Base-by-base conservation (phyloP, 2,113 vertebrate genomes). In the Cryptoleucopteryx plumbea region DNA sequence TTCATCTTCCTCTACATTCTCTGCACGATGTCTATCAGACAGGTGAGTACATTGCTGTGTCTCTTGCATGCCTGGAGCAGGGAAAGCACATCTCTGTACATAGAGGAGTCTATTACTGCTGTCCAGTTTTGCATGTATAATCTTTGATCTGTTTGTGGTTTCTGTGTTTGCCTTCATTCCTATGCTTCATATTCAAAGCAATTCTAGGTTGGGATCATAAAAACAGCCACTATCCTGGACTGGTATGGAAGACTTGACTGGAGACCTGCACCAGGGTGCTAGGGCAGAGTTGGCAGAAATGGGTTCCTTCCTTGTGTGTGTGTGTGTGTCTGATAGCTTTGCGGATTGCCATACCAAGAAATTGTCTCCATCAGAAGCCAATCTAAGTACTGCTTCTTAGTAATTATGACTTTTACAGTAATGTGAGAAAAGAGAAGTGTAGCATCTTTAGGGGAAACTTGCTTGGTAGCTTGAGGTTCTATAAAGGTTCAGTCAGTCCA, bases 1-100 rank as follows among this genome's bases (percentile, higher is more conserved):
- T 99, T 99, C 93, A 99, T 99, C 96, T 99, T 99, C 97, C 99
- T 99, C 62, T 99, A 99, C 91, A 99, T 99, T 73, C 99, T 99
- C 67, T 99, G 99, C 97, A 99, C 99, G 25, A 99, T 99, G 99
- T 99, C 99, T 8, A 99, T 99, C 95, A 98, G 99, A 96, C 99
- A 99, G 98, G 99, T 99, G 98, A 98, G 98, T 90, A 26, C 45
- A 3, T 11, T 26, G 50, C 45, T 9, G 13, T 77, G 29, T 66
- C 53, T 63, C 16, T 21, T 71, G 8, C 7, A 1, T 25, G 9
- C 40, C 38, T 77, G 74, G 26, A 66, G 45, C n/a, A 72, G 36
- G 40, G 32, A 82, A 88, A 45, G 32, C 29, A 22, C 16, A 16
- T 53, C 14, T 52, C 27, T 10, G 11, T 29, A n/a, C 36, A 16